These are phyloP conservation scores for Eleginops maclovinus DNA, from an alignment of 2,113 vertebrate species.

Conservation along the genomic window DNA sequence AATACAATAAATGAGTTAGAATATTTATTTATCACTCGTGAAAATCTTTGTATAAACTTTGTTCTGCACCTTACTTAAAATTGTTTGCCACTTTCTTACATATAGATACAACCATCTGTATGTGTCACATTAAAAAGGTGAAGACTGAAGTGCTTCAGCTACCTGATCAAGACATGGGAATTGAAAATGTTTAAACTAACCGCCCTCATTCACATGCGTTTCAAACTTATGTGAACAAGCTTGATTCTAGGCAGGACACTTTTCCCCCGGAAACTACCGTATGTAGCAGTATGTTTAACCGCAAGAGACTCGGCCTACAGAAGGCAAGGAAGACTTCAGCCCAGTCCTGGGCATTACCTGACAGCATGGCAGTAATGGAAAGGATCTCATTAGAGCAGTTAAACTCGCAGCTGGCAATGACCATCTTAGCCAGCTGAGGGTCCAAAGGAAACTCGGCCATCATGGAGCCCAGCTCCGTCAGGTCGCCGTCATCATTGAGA, in stretches of 20 bases:
- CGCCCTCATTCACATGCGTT: neutral
- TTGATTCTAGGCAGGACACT: neutral
- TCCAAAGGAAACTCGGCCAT: slow-evolving; percentile 99
- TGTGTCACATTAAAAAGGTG: neutral
- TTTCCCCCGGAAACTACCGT: slow-evolving; percentile 1
- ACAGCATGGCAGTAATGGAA: slow-evolving; percentile 99
- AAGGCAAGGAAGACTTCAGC: slow-evolving; percentile 65
- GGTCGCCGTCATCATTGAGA: slow-evolving; percentile 97
- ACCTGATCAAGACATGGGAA: neutral
- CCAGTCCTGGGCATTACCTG: slow-evolving; percentile 95
- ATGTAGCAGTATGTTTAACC: slow-evolving; percentile 16
- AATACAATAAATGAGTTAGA: neutral
- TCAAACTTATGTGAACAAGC: neutral
- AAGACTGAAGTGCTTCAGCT: neutral
- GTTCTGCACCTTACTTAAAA: neutral
- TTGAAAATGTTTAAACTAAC: neutral
- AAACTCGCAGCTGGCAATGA: slow-evolving; percentile 99
- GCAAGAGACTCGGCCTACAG: slow-evolving; percentile 39
- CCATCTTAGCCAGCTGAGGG: slow-evolving; percentile 99
- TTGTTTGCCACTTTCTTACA: neutral
- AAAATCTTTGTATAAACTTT: neutral
- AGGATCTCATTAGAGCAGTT: slow-evolving; percentile 99
- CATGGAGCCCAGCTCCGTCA: slow-evolving; percentile 99
- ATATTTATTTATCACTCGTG: neutral
- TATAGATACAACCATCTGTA: neutral